Evolutionary conservation across 2,888 invertebrate species (phyloP), one percentile per base, ranked within the genome.

Genomic region (Amphimallon solstitiale): DNA sequence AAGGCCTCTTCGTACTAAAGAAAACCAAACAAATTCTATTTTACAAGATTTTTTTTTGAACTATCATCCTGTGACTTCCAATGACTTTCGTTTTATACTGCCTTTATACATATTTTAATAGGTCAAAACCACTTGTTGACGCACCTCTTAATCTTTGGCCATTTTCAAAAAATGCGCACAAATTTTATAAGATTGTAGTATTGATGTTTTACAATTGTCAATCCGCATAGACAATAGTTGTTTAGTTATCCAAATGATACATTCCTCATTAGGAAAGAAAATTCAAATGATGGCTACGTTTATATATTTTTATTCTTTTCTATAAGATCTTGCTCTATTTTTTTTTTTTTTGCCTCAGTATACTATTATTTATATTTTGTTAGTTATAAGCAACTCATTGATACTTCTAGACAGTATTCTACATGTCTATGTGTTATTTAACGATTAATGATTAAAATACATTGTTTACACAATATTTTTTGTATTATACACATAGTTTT

Each of bases 381-480:
- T 54, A 54, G 43, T 49, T 45, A 35, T 48, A 56, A 51, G 56
- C 38, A 56, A 63, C 45, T 21, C 43, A 64, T 63, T 63, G 56
- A 60, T 62, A 67, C 64, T 59, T 65, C 48, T 63, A 65, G 67
- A 65, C 68, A 70, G 68, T 66, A 69, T 70, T 70, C 64, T 66
- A 56, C 63, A 14, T 66, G 65, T 66, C 63, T 62, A 51, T 56
- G 49, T 49, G 52, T 63, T 65, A 67, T 63, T 56, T 67, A 63
- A 63, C 60, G 45, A 68, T 63, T 67, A 64, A 65, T 67, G 54
- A 67, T 68, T 66, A 70, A 67, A 69, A 73, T 73, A 75, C 75
- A 77, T 79, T 80, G 79, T 79, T 79, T 79, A 77, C 79, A 77
- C 76, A 74, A 79, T 80, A 80, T 80, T 80, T 81, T 81, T 81